Conservation (phyloP, 2,113 vertebrate species). For the Tamias sibiricus region DNA sequence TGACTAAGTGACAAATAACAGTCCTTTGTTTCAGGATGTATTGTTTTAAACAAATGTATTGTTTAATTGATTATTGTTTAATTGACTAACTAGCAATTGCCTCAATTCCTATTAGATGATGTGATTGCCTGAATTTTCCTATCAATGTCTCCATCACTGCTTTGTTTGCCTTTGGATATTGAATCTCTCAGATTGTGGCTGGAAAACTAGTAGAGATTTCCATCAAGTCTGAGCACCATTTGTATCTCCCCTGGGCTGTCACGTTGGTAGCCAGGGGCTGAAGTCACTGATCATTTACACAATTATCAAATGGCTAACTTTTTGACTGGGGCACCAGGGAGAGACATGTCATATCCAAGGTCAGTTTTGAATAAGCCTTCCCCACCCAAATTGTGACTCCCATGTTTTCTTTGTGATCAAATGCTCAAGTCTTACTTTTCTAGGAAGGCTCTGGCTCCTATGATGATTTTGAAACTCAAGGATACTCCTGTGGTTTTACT, state of each 20-base stretch:
- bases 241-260: background rate
- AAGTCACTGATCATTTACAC: background rate
- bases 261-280: background rate
- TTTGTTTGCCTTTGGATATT: constrained; percentile 8
- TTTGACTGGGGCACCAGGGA: background rate
- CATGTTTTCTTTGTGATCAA: background rate
- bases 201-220: background rate
- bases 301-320: background rate
- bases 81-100: background rate
- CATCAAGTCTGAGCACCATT: background rate
- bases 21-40: background rate
- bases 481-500: background rate
- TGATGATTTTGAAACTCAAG: background rate
- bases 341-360: background rate
- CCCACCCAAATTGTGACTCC: background rate
- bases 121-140: background rate
- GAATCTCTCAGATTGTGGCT: background rate
- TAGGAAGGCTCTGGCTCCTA: background rate
- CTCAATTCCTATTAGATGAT: background rate
- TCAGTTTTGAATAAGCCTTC: background rate
- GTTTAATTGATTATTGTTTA: background rate
- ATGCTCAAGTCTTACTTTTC: background rate
- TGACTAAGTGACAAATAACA: background rate
- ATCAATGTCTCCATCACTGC: background rate
- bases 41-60: background rate